These are phyloP conservation scores for Formica exsecta DNA, from an alignment of 1,140 invertebrate species.

Conservation along the genomic window DNA sequence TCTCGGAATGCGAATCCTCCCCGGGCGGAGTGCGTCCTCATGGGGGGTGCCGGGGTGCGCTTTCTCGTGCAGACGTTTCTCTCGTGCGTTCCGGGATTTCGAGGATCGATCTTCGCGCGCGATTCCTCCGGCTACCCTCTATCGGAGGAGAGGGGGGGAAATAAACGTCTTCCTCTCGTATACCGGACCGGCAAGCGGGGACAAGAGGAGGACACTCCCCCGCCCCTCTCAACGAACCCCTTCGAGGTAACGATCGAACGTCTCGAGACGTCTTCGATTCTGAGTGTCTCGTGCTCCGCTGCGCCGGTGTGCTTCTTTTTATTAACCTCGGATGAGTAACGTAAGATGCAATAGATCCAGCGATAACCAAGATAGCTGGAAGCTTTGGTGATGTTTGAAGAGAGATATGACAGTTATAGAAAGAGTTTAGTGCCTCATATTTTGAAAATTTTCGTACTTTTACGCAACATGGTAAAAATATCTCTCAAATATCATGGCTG, in stretches of 20 bases:
- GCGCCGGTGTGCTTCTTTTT: conserved; percentile 20
- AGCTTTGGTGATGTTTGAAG: conserved; percentile 13
- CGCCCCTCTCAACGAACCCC: not conserved
- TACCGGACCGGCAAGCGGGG: not conserved
- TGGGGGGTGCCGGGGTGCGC: conserved; percentile 68
- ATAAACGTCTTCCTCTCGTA: conserved; percentile 31
- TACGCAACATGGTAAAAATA: not conserved
- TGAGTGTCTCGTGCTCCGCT: conserved; percentile 40
- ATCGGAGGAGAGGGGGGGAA: not conserved
- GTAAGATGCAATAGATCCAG: conserved; percentile 20
- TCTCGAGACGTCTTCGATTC: conserved; percentile 41
- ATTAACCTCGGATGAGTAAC: conserved; percentile 49
- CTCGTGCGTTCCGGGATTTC: conserved; percentile 60
- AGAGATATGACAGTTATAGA: not conserved
- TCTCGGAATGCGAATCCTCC: conserved; percentile 61
- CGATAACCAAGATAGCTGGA: not conserved
- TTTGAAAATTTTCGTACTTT: conserved; percentile 12
- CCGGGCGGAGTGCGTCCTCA: conserved; percentile 64
- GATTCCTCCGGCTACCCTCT: conserved; percentile 24
- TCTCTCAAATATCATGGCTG: conserved; percentile 1
- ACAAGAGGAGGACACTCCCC: conserved; percentile 19
- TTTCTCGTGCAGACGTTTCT: conserved; percentile 71
- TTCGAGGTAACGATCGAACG: conserved; percentile 44
- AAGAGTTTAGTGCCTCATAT: conserved; percentile 3
- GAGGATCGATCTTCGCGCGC: conserved; percentile 54